Conservation (phyloP, 53 echinoderm and acorn worm genomes). For the Patiria pectinifera region DNA sequence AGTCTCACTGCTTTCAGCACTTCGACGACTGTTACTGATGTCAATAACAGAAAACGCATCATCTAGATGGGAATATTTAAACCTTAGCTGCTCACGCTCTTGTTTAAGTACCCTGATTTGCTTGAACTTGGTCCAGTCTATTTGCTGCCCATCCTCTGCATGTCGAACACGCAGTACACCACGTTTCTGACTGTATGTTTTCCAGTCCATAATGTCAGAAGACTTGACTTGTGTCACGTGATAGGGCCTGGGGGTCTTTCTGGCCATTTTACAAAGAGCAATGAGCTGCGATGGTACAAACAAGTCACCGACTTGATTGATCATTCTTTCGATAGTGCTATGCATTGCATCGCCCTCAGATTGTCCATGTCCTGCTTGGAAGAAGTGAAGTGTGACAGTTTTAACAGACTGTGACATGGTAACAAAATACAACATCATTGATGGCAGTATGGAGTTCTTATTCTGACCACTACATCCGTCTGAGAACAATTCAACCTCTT, state of each 20-base stretch:
- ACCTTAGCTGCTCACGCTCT: no score
- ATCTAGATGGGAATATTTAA: no score
- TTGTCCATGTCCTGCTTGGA: slow-evolving; percentile 53
- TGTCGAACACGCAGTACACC: slow-evolving; percentile 5
- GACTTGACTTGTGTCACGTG: neutral
- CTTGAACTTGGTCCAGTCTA: slow-evolving; percentile 43
- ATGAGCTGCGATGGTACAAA: slow-evolving; percentile 29
- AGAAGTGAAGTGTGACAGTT: slow-evolving; percentile 28
- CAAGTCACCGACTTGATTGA: slow-evolving; percentile 22
- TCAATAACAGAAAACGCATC: no score
- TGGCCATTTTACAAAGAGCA: slow-evolving; percentile 23
- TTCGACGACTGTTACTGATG: no score
- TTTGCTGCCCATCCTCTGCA: neutral
- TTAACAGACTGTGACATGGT: slow-evolving; percentile 15
- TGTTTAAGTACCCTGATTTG: slow-evolving; percentile 19
- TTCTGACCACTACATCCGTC: slow-evolving; percentile 62
- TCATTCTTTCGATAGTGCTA: slow-evolving; percentile 31
- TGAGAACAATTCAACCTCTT: slow-evolving; percentile 31
- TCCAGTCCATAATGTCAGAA: slow-evolving; percentile 47
- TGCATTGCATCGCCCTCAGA: slow-evolving; percentile 60
- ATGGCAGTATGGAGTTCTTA: slow-evolving; percentile 43
- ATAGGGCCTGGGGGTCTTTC: slow-evolving; percentile 34
- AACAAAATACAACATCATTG: slow-evolving; percentile 37
- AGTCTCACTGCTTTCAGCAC: no score
- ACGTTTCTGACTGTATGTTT: neutral